Percentiles rank a stretch among this genome's conserved stretches.
phyloP scores from a whole-genome alignment of 1,140 invertebrate genomes.

The Eupeodes corollae region DNA sequence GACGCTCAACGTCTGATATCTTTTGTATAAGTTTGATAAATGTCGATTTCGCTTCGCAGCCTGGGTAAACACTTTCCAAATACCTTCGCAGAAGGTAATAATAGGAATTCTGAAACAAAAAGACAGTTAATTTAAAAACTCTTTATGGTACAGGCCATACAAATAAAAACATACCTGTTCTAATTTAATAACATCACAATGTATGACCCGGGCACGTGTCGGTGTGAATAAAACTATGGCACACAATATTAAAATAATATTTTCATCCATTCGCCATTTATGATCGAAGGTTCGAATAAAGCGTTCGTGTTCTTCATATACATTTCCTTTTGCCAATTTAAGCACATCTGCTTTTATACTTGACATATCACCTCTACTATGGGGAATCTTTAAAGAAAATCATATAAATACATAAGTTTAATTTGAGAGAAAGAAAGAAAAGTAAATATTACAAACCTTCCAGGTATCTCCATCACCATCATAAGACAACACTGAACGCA shows the following conservation, averaged over 20 bases:
- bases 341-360: slow-evolving; percentile 73
- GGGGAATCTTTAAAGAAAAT: slow-evolving; percentile 48
- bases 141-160: not conserved
- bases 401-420: not conserved
- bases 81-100: slow-evolving; percentile 78
- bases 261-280: slow-evolving; percentile 69
- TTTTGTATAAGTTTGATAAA: slow-evolving; percentile 82
- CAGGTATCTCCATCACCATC: slow-evolving; percentile 73
- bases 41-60: slow-evolving; percentile 71
- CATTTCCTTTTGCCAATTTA: slow-evolving; percentile 74
- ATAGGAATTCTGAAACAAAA: slow-evolving; percentile 63
- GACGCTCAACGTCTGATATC: slow-evolving; percentile 70
- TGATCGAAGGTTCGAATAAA: slow-evolving; percentile 73
- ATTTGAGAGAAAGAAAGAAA: not conserved
- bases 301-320: slow-evolving; percentile 71
- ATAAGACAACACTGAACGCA: slow-evolving; percentile 77
- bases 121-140: not conserved
- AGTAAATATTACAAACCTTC: slow-evolving; percentile 46
- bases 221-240: slow-evolving; percentile 83
- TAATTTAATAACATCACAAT: slow-evolving; percentile 71
- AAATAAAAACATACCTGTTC: slow-evolving; percentile 55
- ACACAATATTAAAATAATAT: slow-evolving; percentile 79
- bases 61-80: slow-evolving; percentile 68
- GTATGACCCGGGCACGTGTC: slow-evolving; percentile 63
- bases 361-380: slow-evolving; percentile 55